These are phyloP conservation scores for Caenorhabditis sp. DNA, from an alignment of 2,888 invertebrate species.

Conservation along the genomic window DNA sequence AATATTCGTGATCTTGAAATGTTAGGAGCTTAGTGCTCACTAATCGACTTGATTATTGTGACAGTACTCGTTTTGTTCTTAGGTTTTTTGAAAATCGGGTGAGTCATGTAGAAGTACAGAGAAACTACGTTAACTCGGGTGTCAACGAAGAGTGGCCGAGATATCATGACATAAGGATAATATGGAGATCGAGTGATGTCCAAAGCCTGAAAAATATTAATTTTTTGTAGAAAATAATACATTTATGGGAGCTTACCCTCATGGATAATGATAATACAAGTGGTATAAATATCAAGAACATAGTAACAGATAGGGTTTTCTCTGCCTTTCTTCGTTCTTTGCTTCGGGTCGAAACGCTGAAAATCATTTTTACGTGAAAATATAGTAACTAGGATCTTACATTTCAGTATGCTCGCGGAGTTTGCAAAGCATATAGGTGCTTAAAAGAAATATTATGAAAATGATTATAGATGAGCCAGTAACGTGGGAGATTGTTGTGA, in stretches of 20 bases:
- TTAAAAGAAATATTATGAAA: not conserved
- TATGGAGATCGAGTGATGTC: slow-evolving; percentile 1
- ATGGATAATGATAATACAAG: not conserved
- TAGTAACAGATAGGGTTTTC: slow-evolving; percentile 10
- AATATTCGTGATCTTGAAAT: too few relatives aligned
- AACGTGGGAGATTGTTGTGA: not conserved
- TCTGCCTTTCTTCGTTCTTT: slow-evolving; percentile 8
- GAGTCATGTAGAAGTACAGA: slow-evolving; percentile 15
- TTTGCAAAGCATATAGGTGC: slow-evolving; percentile 6
- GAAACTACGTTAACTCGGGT: slow-evolving; percentile 18
- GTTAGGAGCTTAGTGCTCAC: too few relatives aligned
- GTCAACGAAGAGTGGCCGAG: slow-evolving; percentile 17
- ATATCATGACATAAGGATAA: slow-evolving; percentile 11
- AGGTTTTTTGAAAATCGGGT: slow-evolving; percentile 15
- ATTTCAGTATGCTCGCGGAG: not conserved
- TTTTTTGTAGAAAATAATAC: not conserved
- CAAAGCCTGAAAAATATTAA: slow-evolving; percentile 3
- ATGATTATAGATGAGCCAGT: not conserved
- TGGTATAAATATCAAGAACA: slow-evolving; percentile 15
- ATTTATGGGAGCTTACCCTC: slow-evolving; percentile 6
- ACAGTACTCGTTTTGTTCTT: too few relatives aligned
- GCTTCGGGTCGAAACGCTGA: not conserved
- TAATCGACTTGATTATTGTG: too few relatives aligned
- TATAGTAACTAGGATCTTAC: not conserved
- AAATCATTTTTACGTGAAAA: not conserved